Conservation (phyloP, 1,140 invertebrate species). For the Cotesia chilonis region DNA sequence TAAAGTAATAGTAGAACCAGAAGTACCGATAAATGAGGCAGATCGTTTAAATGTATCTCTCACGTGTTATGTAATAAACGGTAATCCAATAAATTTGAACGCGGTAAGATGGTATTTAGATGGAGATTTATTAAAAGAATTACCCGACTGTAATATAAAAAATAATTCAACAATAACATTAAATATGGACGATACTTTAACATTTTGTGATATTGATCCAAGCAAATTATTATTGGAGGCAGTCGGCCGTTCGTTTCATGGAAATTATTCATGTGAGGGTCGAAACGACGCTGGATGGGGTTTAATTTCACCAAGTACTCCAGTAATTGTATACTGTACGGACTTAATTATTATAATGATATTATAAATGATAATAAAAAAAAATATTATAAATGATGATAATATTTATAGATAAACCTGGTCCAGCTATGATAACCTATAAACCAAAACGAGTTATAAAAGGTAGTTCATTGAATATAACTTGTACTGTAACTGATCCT, state of each 20-base stretch:
- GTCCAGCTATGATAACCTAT: constrained; percentile 75
- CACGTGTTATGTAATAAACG: constrained; percentile 78
- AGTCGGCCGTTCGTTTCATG: constrained; percentile 84
- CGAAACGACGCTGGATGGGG: constrained; percentile 88
- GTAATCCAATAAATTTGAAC: constrained; percentile 73
- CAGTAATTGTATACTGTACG: constrained; percentile 82
- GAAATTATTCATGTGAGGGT: constrained; percentile 91
- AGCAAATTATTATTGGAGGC: constrained; percentile 82
- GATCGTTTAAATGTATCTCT: constrained; percentile 83
- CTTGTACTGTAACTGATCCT: constrained; percentile 81
- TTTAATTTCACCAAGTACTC: constrained; percentile 74
- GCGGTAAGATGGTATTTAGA: constrained; percentile 85
- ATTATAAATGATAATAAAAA: background rate
- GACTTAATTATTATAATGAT: constrained; percentile 37
- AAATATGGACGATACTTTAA: constrained; percentile 55
- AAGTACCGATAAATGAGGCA: constrained; percentile 79
- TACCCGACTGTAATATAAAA: constrained; percentile 78
- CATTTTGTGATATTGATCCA: constrained; percentile 84
- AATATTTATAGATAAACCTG: constrained; percentile 73
- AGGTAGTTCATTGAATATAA: constrained; percentile 78
- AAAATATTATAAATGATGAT: constrained; percentile 1
- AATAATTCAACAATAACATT: constrained; percentile 55
- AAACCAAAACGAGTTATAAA: constrained; percentile 81
- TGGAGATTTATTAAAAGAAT: constrained; percentile 81
- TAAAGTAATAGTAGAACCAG: constrained; percentile 78